Evolutionary conservation across 2,113 vertebrate species (phyloP).

Genomic region (Gnathonemus longibarbis): DNA sequence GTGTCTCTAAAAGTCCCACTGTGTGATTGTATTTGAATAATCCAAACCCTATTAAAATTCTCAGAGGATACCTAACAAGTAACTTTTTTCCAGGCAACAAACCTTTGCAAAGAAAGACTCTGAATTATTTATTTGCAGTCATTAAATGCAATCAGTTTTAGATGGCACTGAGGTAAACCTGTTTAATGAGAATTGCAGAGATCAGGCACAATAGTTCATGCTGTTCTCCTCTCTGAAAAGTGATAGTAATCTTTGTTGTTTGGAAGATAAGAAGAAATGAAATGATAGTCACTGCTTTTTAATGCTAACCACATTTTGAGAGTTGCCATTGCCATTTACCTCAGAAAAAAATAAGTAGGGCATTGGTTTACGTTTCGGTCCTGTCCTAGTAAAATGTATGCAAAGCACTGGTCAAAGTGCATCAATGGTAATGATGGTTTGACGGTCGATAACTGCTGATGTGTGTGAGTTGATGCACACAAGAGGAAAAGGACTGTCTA

Average conservation of each 20-base stretch:
- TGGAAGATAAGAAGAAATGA: conserved; percentile 32
- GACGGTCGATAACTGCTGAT: background rate
- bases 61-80: background rate
- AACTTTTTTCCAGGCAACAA: background rate
- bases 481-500: background rate
- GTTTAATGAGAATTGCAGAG: conserved; percentile 55
- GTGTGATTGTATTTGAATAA: background rate
- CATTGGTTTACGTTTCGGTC: background rate
- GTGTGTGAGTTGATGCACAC: background rate
- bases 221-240: conserved; percentile 37
- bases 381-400: background rate
- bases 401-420: background rate
- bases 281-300: background rate
- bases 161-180: conserved; percentile 54
- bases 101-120: conserved; percentile 9
- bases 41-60: background rate
- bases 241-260: conserved; percentile 43
- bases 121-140: conserved; percentile 63
- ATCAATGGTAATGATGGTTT: background rate
- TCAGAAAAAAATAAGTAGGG: background rate
- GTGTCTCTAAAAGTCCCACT: background rate
- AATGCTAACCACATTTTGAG: background rate
- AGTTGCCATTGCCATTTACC: background rate
- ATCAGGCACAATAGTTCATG: conserved; percentile 54
- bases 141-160: conserved; percentile 62